Conservation (phyloP, 1,140 invertebrate genomes). For the Delia radicum region DNA sequence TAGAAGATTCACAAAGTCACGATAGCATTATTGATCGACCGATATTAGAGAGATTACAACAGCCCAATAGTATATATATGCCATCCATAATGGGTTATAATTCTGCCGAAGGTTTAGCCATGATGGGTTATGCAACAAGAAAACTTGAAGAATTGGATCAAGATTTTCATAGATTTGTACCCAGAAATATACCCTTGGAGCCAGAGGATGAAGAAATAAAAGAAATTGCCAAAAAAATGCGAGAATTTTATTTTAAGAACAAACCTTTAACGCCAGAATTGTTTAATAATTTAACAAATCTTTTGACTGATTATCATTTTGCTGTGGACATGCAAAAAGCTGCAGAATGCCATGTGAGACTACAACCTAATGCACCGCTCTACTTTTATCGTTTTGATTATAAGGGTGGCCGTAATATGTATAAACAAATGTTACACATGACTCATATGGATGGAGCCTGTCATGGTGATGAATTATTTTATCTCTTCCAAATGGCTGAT, state of each 20-base stretch:
- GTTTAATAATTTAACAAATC: conserved; percentile 37
- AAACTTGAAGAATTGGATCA: conserved; percentile 38
- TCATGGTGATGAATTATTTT: conserved; percentile 64
- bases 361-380: conserved; percentile 39
- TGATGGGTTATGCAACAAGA: conserved; percentile 33
- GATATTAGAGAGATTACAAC: conserved; percentile 36
- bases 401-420: conserved; percentile 60
- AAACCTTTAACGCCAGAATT: conserved; percentile 29
- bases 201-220: conserved; percentile 11
- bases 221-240: conserved; percentile 36
- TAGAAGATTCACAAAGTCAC: conserved; percentile 45
- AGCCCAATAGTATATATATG: conserved; percentile 42
- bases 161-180: conserved; percentile 43
- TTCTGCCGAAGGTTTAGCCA: conserved; percentile 51
- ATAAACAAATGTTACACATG: conserved; percentile 54
- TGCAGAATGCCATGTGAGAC: conserved; percentile 37
- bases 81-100: conserved; percentile 54
- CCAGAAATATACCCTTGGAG: conserved; percentile 19
- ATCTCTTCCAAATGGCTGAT: conserved; percentile 62
- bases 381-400: conserved; percentile 59
- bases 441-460: conserved; percentile 58
- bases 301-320: conserved; percentile 48
- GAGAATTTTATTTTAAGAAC: conserved; percentile 45
- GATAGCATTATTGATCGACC: conserved; percentile 43
- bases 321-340: conserved; percentile 39